These are phyloP conservation scores for Caenorhabditis sp. DNA, from an alignment of 2,888 invertebrate genomes.

Conservation along the genomic window DNA sequence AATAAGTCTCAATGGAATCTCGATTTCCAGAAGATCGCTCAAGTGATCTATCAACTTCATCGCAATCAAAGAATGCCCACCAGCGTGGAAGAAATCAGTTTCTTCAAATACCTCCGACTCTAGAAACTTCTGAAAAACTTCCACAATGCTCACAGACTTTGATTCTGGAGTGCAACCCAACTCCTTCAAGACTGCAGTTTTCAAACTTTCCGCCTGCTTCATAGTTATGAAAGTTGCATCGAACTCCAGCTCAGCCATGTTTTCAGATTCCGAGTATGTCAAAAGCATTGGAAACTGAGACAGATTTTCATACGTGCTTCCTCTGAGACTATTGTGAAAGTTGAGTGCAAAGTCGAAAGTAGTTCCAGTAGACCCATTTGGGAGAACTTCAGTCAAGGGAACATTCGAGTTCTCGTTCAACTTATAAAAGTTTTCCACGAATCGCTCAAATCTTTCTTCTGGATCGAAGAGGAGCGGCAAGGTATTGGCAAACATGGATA, in stretches of 20 bases:
- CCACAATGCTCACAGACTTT: not conserved
- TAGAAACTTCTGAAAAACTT: slow-evolving; percentile 43
- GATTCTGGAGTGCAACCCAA: not conserved
- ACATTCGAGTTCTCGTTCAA: slow-evolving; percentile 30
- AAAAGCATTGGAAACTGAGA: slow-evolving; percentile 49
- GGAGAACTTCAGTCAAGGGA: slow-evolving; percentile 1
- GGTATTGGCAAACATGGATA: slow-evolving; percentile 77
- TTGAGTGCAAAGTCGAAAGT: slow-evolving; percentile 71
- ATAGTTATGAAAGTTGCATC: slow-evolving; percentile 38
- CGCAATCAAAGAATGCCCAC: slow-evolving; percentile 77
- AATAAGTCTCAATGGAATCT: slow-evolving; percentile 62
- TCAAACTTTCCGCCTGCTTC: slow-evolving; percentile 7
- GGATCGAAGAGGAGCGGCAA: slow-evolving; percentile 59
- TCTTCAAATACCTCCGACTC: slow-evolving; percentile 17
- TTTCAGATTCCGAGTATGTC: slow-evolving; percentile 21
- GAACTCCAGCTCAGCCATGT: slow-evolving; percentile 63
- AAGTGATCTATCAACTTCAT: slow-evolving; percentile 66
- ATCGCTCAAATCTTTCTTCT: not conserved
- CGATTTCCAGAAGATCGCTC: slow-evolving; percentile 37
- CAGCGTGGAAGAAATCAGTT: slow-evolving; percentile 74
- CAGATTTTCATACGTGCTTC: not conserved
- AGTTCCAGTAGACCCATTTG: not conserved
- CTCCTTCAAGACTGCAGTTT: slow-evolving; percentile 8
- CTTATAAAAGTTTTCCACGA: not conserved
- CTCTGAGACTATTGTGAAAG: slow-evolving; percentile 50